Percentiles rank a stretch among this genome's conserved stretches.
phyloP scores from a whole-genome alignment of 2,113 vertebrate genomes.

The Channa argus region DNA sequence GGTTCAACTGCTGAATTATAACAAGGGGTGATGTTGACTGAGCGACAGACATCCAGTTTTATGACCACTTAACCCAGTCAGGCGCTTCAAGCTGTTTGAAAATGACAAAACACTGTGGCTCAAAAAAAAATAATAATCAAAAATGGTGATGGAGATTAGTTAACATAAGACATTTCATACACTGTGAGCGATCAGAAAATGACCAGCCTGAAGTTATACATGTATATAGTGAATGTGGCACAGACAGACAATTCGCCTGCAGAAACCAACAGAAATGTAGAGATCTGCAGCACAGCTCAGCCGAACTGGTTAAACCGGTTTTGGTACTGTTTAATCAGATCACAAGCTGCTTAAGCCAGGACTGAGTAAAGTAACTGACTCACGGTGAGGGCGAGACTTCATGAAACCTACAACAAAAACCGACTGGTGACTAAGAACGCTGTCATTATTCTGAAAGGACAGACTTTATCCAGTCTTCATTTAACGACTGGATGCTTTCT shows the following conservation, averaged over 20 bases:
- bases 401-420: conserved; percentile 41
- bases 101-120: neutral
- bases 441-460: conserved; percentile 7
- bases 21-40: conserved; percentile 33
- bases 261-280: conserved; percentile 36
- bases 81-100: neutral
- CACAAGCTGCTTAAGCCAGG: conserved; percentile 41
- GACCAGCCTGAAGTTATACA: conserved; percentile 43
- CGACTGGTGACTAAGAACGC: conserved; percentile 31
- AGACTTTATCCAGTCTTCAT: neutral
- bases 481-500: conserved; percentile 47
- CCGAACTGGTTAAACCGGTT: conserved; percentile 46
- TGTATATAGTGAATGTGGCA: conserved; percentile 53
- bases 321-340: conserved; percentile 45
- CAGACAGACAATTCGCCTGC: conserved; percentile 11
- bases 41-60: conserved; percentile 7
- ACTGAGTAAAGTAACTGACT: conserved; percentile 45
- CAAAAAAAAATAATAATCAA: neutral
- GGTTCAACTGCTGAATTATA: conserved; percentile 46
- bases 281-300: conserved; percentile 27
- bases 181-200: neutral
- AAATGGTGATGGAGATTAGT: conserved; percentile 3
- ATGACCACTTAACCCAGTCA: conserved; percentile 1
- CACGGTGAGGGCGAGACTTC: conserved; percentile 34
- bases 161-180: neutral